Evolutionary conservation across 23 tunicate genomes (phyloP).

Genomic region (Botrylloides violaceus): DNA sequence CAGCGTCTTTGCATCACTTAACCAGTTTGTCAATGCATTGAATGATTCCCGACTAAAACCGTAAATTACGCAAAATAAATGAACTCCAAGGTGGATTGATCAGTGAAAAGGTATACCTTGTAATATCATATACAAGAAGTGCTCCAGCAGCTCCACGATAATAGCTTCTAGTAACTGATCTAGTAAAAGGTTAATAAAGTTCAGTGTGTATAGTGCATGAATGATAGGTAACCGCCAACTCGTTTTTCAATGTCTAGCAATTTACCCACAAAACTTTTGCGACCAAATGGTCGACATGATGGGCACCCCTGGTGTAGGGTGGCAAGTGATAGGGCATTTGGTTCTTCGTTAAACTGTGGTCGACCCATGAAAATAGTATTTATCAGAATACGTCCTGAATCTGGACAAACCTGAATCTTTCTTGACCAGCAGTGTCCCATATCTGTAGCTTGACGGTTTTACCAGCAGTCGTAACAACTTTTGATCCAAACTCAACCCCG

Average conservation of each 20-base stretch:
- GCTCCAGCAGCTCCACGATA: slow-evolving; percentile 94
- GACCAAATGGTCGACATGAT: too few species aligned
- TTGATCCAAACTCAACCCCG: slow-evolving; percentile 84
- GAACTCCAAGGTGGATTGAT: too few species aligned
- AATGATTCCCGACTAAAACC: slow-evolving; percentile 67
- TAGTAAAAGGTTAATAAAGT: slow-evolving; percentile 9
- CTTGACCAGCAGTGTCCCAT: slow-evolving; percentile 95
- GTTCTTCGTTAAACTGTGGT: too few species aligned
- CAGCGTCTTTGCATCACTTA: slow-evolving; percentile 72
- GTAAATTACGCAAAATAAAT: too few species aligned
- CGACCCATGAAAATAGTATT: too few species aligned
- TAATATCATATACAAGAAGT: slow-evolving; percentile 59
- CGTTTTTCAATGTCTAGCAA: too few species aligned
- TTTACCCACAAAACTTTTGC: too few species aligned
- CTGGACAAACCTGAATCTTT: slow-evolving; percentile 71
- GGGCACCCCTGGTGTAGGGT: too few species aligned
- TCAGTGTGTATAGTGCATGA: background rate
- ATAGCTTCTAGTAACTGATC: slow-evolving; percentile 86
- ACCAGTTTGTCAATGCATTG: slow-evolving; percentile 66
- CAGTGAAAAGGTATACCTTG: slow-evolving; percentile 35
- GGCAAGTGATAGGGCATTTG: too few species aligned
- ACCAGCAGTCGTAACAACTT: slow-evolving; percentile 64
- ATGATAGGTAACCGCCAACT: too few species aligned
- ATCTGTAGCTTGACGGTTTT: slow-evolving; percentile 75
- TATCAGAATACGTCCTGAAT: too few species aligned